Base-by-base conservation (phyloP, 2,888 invertebrate species). In the Caenorhabditis sp. region DNA sequence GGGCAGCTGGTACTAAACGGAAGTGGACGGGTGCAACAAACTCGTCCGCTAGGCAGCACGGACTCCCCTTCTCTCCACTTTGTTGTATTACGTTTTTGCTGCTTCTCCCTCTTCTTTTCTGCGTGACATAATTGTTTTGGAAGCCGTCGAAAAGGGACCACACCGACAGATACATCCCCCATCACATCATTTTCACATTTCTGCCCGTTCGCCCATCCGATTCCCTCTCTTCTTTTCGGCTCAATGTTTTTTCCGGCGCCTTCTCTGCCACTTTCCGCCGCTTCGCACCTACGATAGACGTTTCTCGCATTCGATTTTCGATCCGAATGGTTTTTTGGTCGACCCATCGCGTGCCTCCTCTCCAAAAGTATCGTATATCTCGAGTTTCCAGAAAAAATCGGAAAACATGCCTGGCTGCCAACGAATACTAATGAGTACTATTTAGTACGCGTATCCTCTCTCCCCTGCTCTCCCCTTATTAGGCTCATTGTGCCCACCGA, bases 21-120 rank as follows among this genome's bases (percentile, higher is more conserved):
- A 58, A 66, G 58, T 58, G 48, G 27, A 43, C 20, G 59, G 41
- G 56, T 68, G 56, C 68, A 56, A 58, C 68, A 58, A 50, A 35
- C 35, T 3, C 13, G 50, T 61, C 46, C 35, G 20, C 62, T 50
- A 22, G 30, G 26, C 39, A 26, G 58, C 35, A 56, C 41, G 30
- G 30, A 35, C 30, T 17, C 26, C 43, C 32, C 52, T 27, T 32
- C 24, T n/a, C n/a, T n/a, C n/a, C n/a, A n/a, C 52, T 39, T 46
- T 59, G 43, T 61, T 71, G 70, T 71, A 61, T 61, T 61, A 61
- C 61, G 59, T 71, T 71, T 71, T 71, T 24, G 26, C 30, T 59
- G 59, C 52, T 68, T 24, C 52, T 37, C 45, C 30, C 35, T 20
- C 15, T 50, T 20, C 26, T n/a, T 41, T 55, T 37, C 37, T 37